Conservation (phyloP, 2,113 vertebrate genomes). For the Phocoena sinus region DNA sequence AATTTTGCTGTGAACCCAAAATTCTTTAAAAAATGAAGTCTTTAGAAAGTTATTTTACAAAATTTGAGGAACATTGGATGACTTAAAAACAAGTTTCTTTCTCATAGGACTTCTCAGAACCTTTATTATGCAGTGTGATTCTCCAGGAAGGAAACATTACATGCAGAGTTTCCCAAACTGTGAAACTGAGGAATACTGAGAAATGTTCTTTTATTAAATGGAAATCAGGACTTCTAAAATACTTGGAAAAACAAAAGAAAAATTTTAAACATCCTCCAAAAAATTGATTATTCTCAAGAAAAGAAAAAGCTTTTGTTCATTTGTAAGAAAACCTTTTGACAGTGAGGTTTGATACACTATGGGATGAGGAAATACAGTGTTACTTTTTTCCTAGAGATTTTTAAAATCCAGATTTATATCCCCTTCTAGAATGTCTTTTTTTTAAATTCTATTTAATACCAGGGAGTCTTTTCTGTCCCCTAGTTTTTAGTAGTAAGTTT, state of each 20-base stretch:
- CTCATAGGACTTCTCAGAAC: neutral
- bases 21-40: neutral
- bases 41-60: neutral
- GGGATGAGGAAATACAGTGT: neutral
- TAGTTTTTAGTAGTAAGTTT: constrained; percentile 32
- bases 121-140: neutral
- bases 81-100: neutral
- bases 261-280: neutral
- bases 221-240: neutral
- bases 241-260: neutral
- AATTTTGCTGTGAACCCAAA: neutral
- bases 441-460: neutral
- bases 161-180: neutral
- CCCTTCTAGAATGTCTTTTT: neutral
- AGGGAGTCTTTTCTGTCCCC: neutral
- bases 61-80: neutral
- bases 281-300: neutral
- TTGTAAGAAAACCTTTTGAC: neutral
- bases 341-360: neutral
- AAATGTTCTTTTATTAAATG: neutral
- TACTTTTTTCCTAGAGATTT: neutral
- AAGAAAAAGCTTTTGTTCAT: neutral
- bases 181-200: neutral
- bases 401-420: neutral
- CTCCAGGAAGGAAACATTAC: neutral